These are phyloP conservation scores for Orientallactaga bullata DNA, from an alignment of 2,113 vertebrate species.

Conservation along the genomic window DNA sequence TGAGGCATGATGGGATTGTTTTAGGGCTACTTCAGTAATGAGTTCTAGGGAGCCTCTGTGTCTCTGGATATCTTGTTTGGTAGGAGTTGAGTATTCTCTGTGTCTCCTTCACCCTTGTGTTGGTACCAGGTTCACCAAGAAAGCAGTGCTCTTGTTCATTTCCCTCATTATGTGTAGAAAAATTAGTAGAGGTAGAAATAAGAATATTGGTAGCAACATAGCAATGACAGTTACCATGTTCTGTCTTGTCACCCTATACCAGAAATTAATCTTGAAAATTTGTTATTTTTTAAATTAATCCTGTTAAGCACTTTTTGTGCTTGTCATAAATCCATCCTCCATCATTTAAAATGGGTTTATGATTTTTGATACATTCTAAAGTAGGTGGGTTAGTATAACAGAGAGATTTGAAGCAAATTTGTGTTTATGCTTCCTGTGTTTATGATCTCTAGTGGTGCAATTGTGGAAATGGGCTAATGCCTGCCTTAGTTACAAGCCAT, in stretches of 20 bases:
- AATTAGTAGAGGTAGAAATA: too few relatives aligned
- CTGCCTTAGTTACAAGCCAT: not conserved
- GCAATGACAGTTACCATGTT: too few relatives aligned
- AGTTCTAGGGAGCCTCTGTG: too few relatives aligned
- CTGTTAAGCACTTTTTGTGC: not conserved
- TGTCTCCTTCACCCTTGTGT: too few relatives aligned
- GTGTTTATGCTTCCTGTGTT: not conserved
- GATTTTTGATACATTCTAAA: not conserved
- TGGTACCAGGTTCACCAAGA: too few relatives aligned
- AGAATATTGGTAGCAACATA: not conserved
- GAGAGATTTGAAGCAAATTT: not conserved
- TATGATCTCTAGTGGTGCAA: too few relatives aligned
- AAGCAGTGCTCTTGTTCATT: too few relatives aligned
- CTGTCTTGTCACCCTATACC: not conserved
- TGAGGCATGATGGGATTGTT: too few relatives aligned
- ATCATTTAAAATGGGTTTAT: not conserved
- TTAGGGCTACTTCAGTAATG: too few relatives aligned
- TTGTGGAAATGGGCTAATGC: accelerated
- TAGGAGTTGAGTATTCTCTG: too few relatives aligned
- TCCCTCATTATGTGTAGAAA: not conserved
- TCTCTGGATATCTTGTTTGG: too few relatives aligned
- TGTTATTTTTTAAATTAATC: not conserved
- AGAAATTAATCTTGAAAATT: not conserved
- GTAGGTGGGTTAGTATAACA: not conserved
- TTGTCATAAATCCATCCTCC: not conserved